Evolutionary conservation across 2,113 vertebrate genomes (phyloP).

Genomic region (Callionymus lyra): DNA sequence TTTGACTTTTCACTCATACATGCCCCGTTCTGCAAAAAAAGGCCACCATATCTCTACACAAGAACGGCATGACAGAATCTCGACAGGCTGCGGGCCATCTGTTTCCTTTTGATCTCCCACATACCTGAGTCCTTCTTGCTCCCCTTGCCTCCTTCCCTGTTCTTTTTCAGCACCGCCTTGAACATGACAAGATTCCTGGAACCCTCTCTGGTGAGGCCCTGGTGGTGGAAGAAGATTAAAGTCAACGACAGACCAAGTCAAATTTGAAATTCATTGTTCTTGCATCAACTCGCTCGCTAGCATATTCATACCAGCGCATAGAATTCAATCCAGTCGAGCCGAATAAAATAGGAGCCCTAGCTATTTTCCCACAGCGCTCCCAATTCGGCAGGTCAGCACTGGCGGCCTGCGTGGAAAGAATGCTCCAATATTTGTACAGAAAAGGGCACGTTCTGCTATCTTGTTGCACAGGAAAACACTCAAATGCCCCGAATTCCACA

Average conservation of each 20-base stretch:
- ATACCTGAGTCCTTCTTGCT: conserved; percentile 88
- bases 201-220: conserved; percentile 40
- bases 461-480: conserved; percentile 66
- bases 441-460: conserved; percentile 63
- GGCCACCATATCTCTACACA: no score
- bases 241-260: no score
- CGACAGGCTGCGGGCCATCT: not conserved
- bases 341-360: conserved; percentile 1
- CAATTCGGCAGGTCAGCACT: conserved; percentile 50
- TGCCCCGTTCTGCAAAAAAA: no score
- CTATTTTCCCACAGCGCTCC: conserved; percentile 60
- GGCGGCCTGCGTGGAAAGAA: conserved; percentile 59
- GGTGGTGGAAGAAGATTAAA: conserved; percentile 12
- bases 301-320: no score
- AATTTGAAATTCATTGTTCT: no score
- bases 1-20: no score
- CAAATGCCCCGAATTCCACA: conserved; percentile 76
- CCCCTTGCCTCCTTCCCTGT: conserved; percentile 85
- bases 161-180: conserved; percentile 96
- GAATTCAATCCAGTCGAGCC: no score
- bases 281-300: no score
- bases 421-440: conserved; percentile 68
- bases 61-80: no score
- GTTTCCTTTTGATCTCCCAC: conserved; percentile 27
- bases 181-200: conserved; percentile 73